These are phyloP conservation scores for Orientallactaga bullata DNA, from an alignment of 2,113 vertebrate genomes.

Conservation along the genomic window DNA sequence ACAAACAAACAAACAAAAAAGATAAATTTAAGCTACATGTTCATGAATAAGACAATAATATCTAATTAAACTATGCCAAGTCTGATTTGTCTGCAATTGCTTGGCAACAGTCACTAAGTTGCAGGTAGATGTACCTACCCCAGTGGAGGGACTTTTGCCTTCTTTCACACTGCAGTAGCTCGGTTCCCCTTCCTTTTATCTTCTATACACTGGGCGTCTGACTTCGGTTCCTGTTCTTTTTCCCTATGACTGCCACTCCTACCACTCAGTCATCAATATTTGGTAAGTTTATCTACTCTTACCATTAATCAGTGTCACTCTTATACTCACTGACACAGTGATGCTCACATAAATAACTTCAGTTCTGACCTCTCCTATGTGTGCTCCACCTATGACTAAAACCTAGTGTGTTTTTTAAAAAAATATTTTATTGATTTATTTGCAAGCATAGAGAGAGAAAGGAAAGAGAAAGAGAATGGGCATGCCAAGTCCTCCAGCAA, in stretches of 20 bases:
- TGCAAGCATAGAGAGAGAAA: too few species aligned
- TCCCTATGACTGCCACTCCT: not conserved
- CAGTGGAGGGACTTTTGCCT: not conserved
- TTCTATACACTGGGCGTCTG: not conserved
- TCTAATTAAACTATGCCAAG: not conserved
- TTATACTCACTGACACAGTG: not conserved
- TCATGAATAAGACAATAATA: not conserved
- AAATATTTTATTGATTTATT: too few species aligned
- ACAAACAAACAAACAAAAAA: not conserved
- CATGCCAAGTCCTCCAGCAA: too few species aligned
- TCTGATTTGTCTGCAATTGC: not conserved
- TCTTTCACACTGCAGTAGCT: accelerated
- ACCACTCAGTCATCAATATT: not conserved
- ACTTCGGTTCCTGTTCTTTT: not conserved
- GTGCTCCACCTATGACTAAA: not conserved
- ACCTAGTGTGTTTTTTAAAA: not conserved
- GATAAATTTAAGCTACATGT: not conserved
- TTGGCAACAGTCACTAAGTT: not conserved
- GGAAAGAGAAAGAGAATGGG: too few species aligned
- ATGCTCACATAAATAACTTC: not conserved
- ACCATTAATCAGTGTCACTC: not conserved
- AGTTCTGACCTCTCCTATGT: not conserved
- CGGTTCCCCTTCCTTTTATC: not conserved
- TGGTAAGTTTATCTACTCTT: not conserved
- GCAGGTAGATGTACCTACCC: accelerated